A percentile compares a stretch with the other conserved stretches of the same genome.
Evolutionary conservation across 2,888 invertebrate genomes (phyloP).

Genomic region (Callosobruchus maculatus): DNA sequence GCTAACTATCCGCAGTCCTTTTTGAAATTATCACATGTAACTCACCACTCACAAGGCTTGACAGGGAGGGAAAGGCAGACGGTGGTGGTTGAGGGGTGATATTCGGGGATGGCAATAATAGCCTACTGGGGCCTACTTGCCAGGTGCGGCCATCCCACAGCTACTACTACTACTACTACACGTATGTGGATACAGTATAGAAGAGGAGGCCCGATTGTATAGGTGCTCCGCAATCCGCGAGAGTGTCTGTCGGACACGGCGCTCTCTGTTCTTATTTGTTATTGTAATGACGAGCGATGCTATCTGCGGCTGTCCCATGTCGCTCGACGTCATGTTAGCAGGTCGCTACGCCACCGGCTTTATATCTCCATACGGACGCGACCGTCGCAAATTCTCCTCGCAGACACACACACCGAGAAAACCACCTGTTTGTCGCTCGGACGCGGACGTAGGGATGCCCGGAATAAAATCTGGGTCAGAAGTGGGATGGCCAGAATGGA

Average conservation of each 20-base stretch:
- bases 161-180: no score
- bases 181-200: no score
- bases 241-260: constrained; percentile 35
- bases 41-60: no score
- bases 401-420: no score
- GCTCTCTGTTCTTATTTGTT: constrained; percentile 49
- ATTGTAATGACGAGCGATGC: constrained; percentile 49
- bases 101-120: no score
- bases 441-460: not conserved
- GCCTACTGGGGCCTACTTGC: no score
- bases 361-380: constrained; percentile 36
- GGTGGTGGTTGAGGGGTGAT: no score
- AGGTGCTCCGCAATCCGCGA: not conserved
- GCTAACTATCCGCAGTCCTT: no score
- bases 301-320: constrained; percentile 44
- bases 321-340: constrained; percentile 43
- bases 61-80: no score
- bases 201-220: not conserved
- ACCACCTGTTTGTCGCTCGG: not conserved
- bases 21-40: no score
- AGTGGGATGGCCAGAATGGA: not conserved
- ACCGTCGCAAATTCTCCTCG: no score
- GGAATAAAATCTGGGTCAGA: not conserved
- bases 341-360: constrained; percentile 37
- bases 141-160: no score